phyloP scores from a whole-genome alignment of 1,140 invertebrate genomes.

The Heliothis virescens region DNA sequence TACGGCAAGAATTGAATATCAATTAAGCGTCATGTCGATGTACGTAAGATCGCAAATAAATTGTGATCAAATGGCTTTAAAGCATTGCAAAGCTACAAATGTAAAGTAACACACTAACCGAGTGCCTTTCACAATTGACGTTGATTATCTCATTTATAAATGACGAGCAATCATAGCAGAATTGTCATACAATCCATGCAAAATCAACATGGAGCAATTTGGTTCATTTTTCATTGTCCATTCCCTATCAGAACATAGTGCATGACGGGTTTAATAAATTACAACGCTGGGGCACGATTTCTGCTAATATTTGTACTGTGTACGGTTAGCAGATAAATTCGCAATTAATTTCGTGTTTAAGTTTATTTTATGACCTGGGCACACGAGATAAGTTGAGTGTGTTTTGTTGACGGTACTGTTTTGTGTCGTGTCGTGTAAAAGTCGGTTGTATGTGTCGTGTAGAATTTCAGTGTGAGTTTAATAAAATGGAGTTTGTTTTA shows the following conservation, averaged over 20 bases:
- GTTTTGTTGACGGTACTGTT: not conserved
- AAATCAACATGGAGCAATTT: constrained; percentile 4
- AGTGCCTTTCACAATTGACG: too few relatives aligned
- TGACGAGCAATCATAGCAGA: not conserved
- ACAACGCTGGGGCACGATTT: constrained; percentile 6
- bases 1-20: too few relatives aligned
- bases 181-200: not conserved
- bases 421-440: not conserved
- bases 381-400: constrained; percentile 13
- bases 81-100: too few relatives aligned
- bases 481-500: not conserved
- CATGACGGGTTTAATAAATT: constrained; percentile 44
- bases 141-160: not conserved
- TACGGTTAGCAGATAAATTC: constrained; percentile 29
- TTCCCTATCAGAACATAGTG: constrained; percentile 6
- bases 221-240: constrained; percentile 28
- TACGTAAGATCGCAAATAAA: too few relatives aligned
- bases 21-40: too few relatives aligned
- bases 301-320: constrained; percentile 40
- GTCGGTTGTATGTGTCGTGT: not conserved
- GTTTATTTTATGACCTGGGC: constrained; percentile 15
- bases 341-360: constrained; percentile 31
- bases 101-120: too few relatives aligned
- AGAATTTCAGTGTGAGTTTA: not conserved
- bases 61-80: too few relatives aligned